These are phyloP conservation scores for Megaleporinus macrocephalus DNA, from an alignment of 2,113 vertebrate species.

Conservation along the genomic window DNA sequence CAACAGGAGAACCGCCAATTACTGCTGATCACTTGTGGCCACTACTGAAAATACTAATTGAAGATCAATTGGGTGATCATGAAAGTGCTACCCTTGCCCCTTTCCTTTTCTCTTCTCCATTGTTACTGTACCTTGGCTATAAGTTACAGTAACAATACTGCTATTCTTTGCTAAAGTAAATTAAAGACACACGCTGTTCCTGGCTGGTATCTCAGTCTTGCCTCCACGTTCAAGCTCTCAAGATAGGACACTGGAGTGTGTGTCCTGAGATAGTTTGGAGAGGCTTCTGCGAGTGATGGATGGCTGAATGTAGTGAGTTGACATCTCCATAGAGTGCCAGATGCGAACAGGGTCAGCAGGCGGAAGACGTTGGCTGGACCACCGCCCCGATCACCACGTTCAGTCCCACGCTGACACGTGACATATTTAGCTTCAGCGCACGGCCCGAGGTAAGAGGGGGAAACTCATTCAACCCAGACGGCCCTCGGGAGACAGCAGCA, in stretches of 20 bases:
- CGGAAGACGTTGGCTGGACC: constrained; percentile 32
- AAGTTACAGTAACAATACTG: not conserved
- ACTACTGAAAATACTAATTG: too few species aligned
- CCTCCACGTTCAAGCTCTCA: not conserved
- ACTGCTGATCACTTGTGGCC: too few species aligned
- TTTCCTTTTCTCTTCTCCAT: not conserved
- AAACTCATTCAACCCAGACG: not conserved
- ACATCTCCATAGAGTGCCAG: constrained; percentile 30
- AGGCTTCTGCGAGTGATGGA: constrained; percentile 38
- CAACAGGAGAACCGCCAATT: too few species aligned
- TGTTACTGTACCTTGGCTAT: too few species aligned
- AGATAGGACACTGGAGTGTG: not conserved
- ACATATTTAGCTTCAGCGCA: constrained; percentile 40
- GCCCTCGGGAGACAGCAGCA: not conserved
- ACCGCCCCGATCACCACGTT: not conserved
- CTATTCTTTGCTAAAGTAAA: not conserved
- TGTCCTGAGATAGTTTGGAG: not conserved
- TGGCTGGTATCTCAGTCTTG: not conserved
- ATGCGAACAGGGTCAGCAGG: constrained; percentile 36
- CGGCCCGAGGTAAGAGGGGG: constrained; percentile 3
- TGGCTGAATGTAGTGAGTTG: constrained; percentile 20
- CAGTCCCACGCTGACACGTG: not conserved
- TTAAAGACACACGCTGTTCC: not conserved
- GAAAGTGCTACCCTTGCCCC: not conserved
- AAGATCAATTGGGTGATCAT: not conserved